Conservation (phyloP, 2,888 invertebrate genomes). For the Thymelicus acteon region DNA sequence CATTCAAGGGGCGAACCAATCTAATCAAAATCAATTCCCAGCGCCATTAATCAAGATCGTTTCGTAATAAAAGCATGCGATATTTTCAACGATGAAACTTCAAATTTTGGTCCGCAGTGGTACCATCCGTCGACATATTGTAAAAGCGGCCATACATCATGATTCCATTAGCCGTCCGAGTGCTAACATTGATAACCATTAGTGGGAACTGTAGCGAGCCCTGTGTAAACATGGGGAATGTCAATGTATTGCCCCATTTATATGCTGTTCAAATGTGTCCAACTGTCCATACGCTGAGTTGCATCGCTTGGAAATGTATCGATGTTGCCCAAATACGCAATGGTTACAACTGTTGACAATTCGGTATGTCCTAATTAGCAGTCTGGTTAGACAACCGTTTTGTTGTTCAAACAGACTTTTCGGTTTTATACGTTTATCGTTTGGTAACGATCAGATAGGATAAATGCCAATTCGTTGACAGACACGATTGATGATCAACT, state of each 20-base stretch:
- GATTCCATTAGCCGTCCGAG: slow-evolving; percentile 32
- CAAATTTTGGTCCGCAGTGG: slow-evolving; percentile 4
- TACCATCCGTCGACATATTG: slow-evolving; percentile 21
- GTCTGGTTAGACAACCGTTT: too few relatives aligned
- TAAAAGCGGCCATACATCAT: slow-evolving; percentile 33
- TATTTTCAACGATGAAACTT: not conserved
- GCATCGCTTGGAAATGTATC: not conserved
- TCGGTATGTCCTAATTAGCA: too few relatives aligned
- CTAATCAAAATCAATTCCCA: not conserved
- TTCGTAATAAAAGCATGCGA: not conserved
- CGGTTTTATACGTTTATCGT: too few relatives aligned
- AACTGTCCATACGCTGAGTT: not conserved
- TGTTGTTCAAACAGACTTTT: too few relatives aligned
- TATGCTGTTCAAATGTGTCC: not conserved
- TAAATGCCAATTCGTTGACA: too few relatives aligned
- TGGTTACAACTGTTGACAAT: not conserved
- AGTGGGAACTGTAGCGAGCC: slow-evolving; percentile 13
- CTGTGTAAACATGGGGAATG: slow-evolving; percentile 11
- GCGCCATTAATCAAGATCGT: not conserved
- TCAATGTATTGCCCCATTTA: not conserved
- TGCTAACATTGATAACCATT: slow-evolving; percentile 21
- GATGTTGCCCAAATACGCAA: not conserved
- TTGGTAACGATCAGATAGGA: too few relatives aligned
- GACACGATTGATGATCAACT: too few relatives aligned
- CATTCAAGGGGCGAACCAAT: not conserved